Conservation (phyloP, 2,888 invertebrate species). For the Plutella xylostella region DNA sequence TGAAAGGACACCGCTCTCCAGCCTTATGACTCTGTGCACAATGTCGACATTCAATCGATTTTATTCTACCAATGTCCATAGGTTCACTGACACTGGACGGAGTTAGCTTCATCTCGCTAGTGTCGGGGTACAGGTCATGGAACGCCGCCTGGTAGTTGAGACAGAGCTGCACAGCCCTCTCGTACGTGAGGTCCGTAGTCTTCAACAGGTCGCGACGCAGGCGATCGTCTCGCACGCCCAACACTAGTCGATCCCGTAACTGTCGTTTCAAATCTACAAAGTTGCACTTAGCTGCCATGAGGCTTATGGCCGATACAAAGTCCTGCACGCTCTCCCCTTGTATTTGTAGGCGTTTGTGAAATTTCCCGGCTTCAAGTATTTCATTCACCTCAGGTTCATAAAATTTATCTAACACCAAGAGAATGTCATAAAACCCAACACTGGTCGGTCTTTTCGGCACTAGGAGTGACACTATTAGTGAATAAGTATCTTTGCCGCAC, state of each 20-base stretch:
- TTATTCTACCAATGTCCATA: not conserved
- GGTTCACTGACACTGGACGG: not conserved
- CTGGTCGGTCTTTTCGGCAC: not conserved
- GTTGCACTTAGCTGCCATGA: conserved; percentile 2
- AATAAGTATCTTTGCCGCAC: conserved; percentile 8
- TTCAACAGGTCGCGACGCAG: not conserved
- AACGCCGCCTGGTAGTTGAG: not conserved
- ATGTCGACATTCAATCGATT: not conserved
- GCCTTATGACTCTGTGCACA: not conserved
- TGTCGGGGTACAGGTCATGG: not conserved
- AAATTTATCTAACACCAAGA: conserved; percentile 1
- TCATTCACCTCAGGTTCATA: conserved; percentile 3
- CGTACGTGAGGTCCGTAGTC: not conserved
- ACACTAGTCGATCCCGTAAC: conserved; percentile 4
- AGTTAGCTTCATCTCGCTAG: not conserved
- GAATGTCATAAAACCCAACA: not conserved
- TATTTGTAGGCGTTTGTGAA: not conserved
- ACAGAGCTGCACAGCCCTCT: not conserved
- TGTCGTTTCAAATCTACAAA: conserved; percentile 4
- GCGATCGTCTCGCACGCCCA: conserved; percentile 4
- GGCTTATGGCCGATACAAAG: not conserved
- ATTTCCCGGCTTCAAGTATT: not conserved
- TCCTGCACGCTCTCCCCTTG: conserved; percentile 1
- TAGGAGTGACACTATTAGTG: conserved; percentile 4
- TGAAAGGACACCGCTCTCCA: not conserved